Conservation (phyloP, 35 echinoderm and acorn worm genomes). For the Holothuria glaberrima region DNA sequence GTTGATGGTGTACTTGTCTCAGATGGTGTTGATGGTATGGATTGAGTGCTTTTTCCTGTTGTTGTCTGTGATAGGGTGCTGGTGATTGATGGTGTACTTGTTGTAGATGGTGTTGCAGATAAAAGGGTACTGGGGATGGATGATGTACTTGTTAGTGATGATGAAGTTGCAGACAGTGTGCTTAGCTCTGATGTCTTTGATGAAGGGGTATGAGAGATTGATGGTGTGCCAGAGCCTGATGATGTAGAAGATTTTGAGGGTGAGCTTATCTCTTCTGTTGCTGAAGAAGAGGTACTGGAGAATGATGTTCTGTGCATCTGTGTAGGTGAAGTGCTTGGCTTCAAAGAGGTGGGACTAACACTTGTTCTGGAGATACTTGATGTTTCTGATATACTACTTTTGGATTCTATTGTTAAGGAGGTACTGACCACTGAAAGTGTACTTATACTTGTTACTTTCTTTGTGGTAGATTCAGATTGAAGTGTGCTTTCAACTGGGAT, state of each 20-base stretch:
- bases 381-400: neutral
- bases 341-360: neutral
- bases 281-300: neutral
- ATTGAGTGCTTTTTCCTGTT: neutral
- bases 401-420: no score
- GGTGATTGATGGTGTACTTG: neutral
- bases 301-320: neutral
- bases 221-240: neutral
- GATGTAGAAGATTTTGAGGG: neutral
- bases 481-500: no score
- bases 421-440: no score
- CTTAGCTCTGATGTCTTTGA: neutral
- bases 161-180: neutral
- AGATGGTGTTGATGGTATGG: neutral
- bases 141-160: neutral
- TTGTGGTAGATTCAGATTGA: no score
- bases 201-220: neutral
- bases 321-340: neutral
- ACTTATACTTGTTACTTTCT: no score
- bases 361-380: neutral
- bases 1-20: neutral
- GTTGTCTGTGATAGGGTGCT: neutral
- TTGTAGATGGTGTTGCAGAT: neutral
- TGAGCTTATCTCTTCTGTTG: neutral
- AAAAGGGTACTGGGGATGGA: neutral